These are phyloP conservation scores for Drosophila colorata DNA, from an alignment of 2,888 invertebrate genomes.

Conservation along the genomic window DNA sequence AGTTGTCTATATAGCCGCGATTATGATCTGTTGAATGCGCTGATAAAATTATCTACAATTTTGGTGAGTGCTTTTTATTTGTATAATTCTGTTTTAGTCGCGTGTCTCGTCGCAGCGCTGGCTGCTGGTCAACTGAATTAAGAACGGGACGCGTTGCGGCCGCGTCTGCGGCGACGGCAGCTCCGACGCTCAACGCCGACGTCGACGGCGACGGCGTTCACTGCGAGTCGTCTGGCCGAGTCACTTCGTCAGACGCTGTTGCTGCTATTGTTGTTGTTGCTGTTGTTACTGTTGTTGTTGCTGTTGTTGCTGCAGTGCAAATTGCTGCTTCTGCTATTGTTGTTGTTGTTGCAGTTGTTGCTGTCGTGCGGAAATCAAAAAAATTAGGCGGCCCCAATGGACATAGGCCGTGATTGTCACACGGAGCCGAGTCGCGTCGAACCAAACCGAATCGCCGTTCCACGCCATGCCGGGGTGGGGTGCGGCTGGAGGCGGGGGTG, in stretches of 20 bases:
- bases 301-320: constrained; percentile 20
- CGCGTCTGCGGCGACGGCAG: constrained; percentile 44
- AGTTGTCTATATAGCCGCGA: constrained; percentile 16
- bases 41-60: constrained; percentile 34
- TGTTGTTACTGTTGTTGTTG: constrained; percentile 23
- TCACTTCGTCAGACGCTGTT: constrained; percentile 43
- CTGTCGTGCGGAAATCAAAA: constrained; percentile 68
- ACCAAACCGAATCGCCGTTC: constrained; percentile 5
- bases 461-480: neutral
- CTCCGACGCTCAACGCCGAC: constrained; percentile 12
- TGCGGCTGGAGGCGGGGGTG: constrained; percentile 1
- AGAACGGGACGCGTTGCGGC: constrained; percentile 71
- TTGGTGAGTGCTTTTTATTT: constrained; percentile 10
- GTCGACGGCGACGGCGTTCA: neutral
- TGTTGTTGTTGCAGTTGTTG: constrained; percentile 32
- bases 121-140: constrained; percentile 83
- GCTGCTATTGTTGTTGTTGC: constrained; percentile 24
- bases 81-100: constrained; percentile 53
- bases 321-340: constrained; percentile 23
- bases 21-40: constrained; percentile 22
- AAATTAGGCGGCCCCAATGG: constrained; percentile 65
- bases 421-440: constrained; percentile 38
- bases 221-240: constrained; percentile 60
- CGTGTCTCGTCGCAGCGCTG: constrained; percentile 76
- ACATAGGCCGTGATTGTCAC: constrained; percentile 60